A percentile compares a stretch with the other conserved stretches of the same genome.
These are phyloP conservation scores for Bombus soroeensis DNA, from an alignment of 1,140 invertebrate species.

Conservation along the genomic window DNA sequence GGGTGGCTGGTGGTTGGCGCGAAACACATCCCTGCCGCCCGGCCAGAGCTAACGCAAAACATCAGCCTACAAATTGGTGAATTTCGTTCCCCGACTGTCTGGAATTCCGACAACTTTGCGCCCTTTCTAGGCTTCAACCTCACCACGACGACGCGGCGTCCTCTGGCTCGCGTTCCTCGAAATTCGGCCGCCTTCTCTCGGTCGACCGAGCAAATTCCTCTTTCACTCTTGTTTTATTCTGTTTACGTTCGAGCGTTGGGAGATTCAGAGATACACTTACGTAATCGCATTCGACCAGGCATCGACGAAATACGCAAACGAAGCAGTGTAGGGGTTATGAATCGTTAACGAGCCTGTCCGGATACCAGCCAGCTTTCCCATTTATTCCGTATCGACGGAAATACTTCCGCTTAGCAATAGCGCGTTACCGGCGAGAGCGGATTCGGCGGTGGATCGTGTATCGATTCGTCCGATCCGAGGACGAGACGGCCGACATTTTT, in stretches of 20 bases:
- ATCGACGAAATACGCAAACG: not conserved
- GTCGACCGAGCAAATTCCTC: too few species aligned
- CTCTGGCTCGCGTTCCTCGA: not conserved
- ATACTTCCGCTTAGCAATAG: conserved; percentile 24
- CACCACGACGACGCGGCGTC: too few species aligned
- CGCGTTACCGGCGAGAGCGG: conserved; percentile 15
- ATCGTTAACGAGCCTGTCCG: conserved; percentile 17
- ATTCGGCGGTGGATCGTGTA: conserved; percentile 27
- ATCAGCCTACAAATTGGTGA: conserved; percentile 64
- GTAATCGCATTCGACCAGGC: not conserved
- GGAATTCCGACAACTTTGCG: conserved; percentile 49
- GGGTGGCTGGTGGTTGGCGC: conserved; percentile 59
- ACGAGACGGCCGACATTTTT: not conserved
- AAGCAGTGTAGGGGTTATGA: not conserved
- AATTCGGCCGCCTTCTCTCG: not conserved
- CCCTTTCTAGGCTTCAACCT: too few species aligned
- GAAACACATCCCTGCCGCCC: conserved; percentile 76
- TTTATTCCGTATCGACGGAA: conserved; percentile 27
- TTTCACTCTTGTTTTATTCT: not conserved
- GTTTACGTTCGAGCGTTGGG: conserved; percentile 23
- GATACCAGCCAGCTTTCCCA: not conserved
- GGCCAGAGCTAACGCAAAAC: conserved; percentile 62
- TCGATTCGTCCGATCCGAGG: conserved; percentile 41
- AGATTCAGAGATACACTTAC: not conserved
- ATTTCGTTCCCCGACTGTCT: conserved; percentile 50